Conservation (phyloP, 2,113 vertebrate species). For the Nesogale talazaci region DNA sequence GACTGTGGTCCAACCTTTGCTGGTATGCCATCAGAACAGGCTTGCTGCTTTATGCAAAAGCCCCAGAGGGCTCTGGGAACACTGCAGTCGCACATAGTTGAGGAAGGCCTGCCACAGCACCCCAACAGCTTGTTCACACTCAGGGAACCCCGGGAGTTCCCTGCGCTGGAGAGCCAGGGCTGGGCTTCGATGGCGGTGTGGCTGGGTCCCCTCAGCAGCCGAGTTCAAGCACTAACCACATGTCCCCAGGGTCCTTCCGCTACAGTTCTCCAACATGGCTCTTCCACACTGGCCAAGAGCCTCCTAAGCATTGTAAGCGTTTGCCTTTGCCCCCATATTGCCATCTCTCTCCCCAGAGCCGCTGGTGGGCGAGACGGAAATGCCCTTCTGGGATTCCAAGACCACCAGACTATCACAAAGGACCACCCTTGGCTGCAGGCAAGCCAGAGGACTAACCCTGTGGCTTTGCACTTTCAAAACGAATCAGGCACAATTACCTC, state of each 20-base stretch:
- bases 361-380: neutral
- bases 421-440: conserved; percentile 2
- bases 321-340: neutral
- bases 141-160: neutral
- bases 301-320: neutral
- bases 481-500: conserved; percentile 25
- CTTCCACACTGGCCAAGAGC: neutral
- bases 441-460: neutral
- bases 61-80: neutral
- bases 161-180: neutral
- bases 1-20: neutral
- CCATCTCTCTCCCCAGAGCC: neutral
- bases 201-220: neutral
- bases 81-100: neutral
- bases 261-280: neutral
- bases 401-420: neutral
- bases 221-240: neutral
- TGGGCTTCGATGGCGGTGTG: neutral
- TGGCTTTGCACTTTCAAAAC: conserved; percentile 33
- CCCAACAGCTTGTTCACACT: neutral
- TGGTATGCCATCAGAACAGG: neutral
- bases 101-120: neutral
- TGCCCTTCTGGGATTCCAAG: neutral
- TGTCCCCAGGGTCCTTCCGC: neutral
- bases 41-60: neutral